phyloP scores from a whole-genome alignment of 2,888 invertebrate genomes.

The Zaprionus lineosus region DNA sequence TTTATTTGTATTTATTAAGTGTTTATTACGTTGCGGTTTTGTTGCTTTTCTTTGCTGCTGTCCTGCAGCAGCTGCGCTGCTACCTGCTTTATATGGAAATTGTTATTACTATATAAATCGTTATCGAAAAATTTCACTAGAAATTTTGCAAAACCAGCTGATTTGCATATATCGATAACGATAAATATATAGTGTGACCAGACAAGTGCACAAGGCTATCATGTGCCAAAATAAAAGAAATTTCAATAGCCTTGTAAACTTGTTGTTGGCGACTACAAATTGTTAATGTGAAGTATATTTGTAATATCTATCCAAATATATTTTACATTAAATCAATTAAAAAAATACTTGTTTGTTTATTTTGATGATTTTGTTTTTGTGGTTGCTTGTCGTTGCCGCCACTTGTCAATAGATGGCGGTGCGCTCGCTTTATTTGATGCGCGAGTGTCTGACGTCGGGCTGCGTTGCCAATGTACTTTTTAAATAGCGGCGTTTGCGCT shows the following conservation, averaged over 20 bases:
- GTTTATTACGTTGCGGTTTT: slow-evolving; percentile 55
- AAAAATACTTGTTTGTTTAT: slow-evolving; percentile 10
- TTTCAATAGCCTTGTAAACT: neutral
- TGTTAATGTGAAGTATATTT: slow-evolving; percentile 4
- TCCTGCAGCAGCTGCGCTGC: slow-evolving; percentile 56
- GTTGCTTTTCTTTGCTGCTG: slow-evolving; percentile 54
- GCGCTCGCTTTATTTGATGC: slow-evolving; percentile 81
- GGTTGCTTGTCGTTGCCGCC: slow-evolving; percentile 74
- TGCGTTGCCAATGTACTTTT: slow-evolving; percentile 66
- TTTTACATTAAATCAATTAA: neutral
- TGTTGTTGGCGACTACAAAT: neutral
- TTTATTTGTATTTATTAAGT: slow-evolving; percentile 52
- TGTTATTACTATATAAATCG: slow-evolving; percentile 52
- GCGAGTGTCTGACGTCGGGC: slow-evolving; percentile 75
- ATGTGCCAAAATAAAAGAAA: neutral
- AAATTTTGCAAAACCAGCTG: slow-evolving; percentile 44
- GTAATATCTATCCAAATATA: neutral
- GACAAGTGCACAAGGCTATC: slow-evolving; percentile 33
- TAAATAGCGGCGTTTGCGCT: slow-evolving; percentile 43
- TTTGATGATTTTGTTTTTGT: slow-evolving; percentile 42
- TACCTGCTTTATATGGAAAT: slow-evolving; percentile 54
- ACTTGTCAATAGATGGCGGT: slow-evolving; percentile 82
- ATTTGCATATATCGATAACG: slow-evolving; percentile 52
- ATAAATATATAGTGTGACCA: slow-evolving; percentile 38
- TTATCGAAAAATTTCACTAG: slow-evolving; percentile 27